Evolutionary conservation across 1,140 invertebrate species (phyloP), one percentile per base, ranked within the genome.

Genomic region (Aphaenogaster ashmeadi): DNA sequence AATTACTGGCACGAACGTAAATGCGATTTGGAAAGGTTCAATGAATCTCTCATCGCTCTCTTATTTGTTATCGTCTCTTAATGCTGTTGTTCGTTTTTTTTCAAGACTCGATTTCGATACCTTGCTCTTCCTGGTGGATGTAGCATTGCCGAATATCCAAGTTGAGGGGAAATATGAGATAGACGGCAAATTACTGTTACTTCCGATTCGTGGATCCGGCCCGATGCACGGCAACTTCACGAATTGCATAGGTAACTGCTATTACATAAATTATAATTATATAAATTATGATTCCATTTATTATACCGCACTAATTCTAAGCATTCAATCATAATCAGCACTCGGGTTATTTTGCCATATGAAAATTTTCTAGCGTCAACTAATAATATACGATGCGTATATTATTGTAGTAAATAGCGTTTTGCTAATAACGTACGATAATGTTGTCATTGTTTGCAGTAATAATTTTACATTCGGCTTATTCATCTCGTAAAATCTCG

Each of bases 121-220:
- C 0, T 84, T 95, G 36, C 89, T 91, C 3, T 96, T 96, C 72
- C 89, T 94, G 2, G 92, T 96, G 52, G 96, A 97, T 54, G 88
- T 97, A 6, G 93, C 95, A 18, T 88, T 97, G 5, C 96, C 96
- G 0, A 94, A 96, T 88, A 90, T 97, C 8, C 93, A 93, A 21
- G 96, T 97, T 13, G 95, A 96, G n/a, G 96, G 96, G 0, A 91
- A 95, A 8, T 97, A 97, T 88, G 95, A 96, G 1, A 93, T 97
- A 2, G 96, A 97, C 90, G 97, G 97, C 4, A 96, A 96, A 58
- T 92, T 97, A 21, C 90, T 97, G 15, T 91, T 97, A 3, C 90
- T 97, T 41, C 96, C 96, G 5, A 94, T 97, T n/a, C 94, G 95
- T 52, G 97, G 97, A 27, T 96, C 94, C 13, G 97, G 97, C 0